Base-by-base conservation (phyloP, 2,888 invertebrate species). In the Diogma glabrata region DNA sequence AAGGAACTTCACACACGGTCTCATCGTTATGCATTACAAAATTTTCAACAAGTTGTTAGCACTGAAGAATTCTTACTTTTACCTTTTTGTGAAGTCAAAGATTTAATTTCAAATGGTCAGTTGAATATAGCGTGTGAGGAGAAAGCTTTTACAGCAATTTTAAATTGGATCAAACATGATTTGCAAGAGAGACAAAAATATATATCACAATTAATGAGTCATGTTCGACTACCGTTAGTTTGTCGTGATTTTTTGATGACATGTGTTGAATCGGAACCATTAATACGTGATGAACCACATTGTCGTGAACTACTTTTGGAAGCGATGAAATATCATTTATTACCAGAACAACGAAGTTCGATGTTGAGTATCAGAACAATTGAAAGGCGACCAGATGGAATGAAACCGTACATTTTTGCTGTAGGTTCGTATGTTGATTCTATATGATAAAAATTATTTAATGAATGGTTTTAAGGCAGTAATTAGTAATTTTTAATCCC, bases 51-150 rank as follows among this genome's bases (percentile, higher is more conserved):
- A 64, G 82, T 83, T 12, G 78, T 81, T 55, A 74, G 72, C 49
- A 82, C 82, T 1, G 82, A 83, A 62, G 82, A 83, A 63, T 83
- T 82, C 61, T 67, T 82, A n/a, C 61, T 80, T 52, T 65, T 83
- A 54, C 79, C 81, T 16, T 78, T 78, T 58, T 72, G 75, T 57
- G 81, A 82, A 73, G 77, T 82, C 43, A 77, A 77, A 62, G 81
- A 81, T 63, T 66, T 82, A 55, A 76, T 82, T 55, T 79, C 81
- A 6, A 81, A 80, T 61, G 75, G 75, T 59, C 78, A 81, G 63
- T 65, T 82, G 55, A 82, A 82, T 60, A 80, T 82, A 51, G 75
- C 78, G 23, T 77, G 77, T 12, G 82, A 82, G 62, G 82, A 82
- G 64, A 77, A 77, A 54, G 82, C 81, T 2, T 82, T 80, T 59